Base-by-base conservation (phyloP, 2,888 invertebrate genomes). In the Drosophila gaucha region DNA sequence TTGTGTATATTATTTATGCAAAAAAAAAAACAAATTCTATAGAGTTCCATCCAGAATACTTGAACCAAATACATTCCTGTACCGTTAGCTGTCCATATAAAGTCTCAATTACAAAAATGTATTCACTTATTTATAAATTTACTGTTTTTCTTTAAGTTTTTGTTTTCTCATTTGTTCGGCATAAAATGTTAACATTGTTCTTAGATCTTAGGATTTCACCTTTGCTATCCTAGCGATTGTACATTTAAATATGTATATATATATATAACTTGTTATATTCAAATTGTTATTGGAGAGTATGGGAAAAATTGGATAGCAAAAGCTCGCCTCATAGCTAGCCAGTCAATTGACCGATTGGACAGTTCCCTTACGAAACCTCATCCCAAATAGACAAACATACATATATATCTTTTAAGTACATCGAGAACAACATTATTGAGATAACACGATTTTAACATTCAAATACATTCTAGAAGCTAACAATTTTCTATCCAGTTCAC, bases 131-230 rank as follows among this genome's bases (percentile, higher is more conserved):
- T 20, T 43, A n/a, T n/a, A 44, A 14, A 14, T 50, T 65, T 10
- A 47, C 51, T 65, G 38, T 60, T 33, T 66, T 31, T 35, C 18
- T 3, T 10, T 46, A 55, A 76, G 57, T 62, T 73, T 49, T 66
- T 35, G 58, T 65, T 75, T 49, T 74, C 47, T 46, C 43, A 38
- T 50, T 49, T 43, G 24, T 62, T 62, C 54, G 43, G 66, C 73
- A 56, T 78, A 86, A 86, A 86, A 86, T 86, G 86, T 86, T 86
- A 86, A 86, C 86, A 86, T 89, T 85, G 69, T 73, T 77, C 77
- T 77, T 88, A 83, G 70, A 77, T 58, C 66, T 56, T 88, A 79
- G 86, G 86, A 86, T 86, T 82, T 82, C 84, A 88, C 88, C 82
- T 86, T 57, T 64, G 57, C 62, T 59, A 56, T 43, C 54, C 54